These are phyloP conservation scores for Pelodiscus sinensis DNA, from an alignment of 2,113 vertebrate genomes.

Conservation along the genomic window DNA sequence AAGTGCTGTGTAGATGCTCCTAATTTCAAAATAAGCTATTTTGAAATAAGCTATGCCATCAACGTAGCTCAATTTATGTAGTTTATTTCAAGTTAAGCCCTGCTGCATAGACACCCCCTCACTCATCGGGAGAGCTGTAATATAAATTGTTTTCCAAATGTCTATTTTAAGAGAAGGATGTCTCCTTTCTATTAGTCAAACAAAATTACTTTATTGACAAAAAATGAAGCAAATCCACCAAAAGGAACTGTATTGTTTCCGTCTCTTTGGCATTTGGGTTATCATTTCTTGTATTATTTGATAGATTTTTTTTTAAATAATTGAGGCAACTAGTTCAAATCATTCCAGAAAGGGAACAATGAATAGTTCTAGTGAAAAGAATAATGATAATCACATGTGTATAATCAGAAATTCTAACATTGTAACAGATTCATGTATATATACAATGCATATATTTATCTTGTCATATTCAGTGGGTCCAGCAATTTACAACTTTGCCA, in stretches of 20 bases:
- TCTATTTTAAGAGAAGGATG: not conserved
- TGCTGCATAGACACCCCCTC: no score
- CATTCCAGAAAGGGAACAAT: not conserved
- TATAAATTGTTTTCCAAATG: not conserved
- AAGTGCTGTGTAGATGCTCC: no score
- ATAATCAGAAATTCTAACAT: not conserved
- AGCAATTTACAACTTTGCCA: not conserved
- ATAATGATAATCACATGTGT: accelerated
- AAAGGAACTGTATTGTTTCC: not conserved
- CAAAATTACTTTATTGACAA: accelerated
- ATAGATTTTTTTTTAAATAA: not conserved
- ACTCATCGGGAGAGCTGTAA: not conserved
- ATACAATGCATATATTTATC: not conserved
- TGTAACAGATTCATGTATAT: not conserved
- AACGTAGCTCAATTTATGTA: no score
- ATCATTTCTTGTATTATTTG: not conserved
- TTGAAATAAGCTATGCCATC: no score
- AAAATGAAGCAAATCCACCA: not conserved
- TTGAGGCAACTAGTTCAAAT: not conserved
- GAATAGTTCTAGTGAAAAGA: not conserved
- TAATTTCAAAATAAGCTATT: no score
- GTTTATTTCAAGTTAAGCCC: no score
- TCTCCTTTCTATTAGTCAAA: not conserved
- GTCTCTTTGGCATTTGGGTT: not conserved
- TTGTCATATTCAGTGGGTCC: not conserved